phyloP scores from a whole-genome alignment of 2,113 vertebrate species.

The Neotoma lepida region DNA sequence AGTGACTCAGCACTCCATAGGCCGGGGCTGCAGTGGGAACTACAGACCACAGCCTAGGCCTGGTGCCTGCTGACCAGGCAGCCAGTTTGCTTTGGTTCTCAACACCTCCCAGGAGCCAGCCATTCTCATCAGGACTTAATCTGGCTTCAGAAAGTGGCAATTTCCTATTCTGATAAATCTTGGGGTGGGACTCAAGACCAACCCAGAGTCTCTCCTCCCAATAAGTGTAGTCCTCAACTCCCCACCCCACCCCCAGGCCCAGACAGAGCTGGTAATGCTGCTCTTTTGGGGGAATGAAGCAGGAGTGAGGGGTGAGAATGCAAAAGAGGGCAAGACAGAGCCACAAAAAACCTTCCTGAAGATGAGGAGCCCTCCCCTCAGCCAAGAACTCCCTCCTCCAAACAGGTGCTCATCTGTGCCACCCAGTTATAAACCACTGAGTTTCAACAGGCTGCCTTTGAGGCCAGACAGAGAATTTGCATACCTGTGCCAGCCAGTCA shows the following conservation, averaged over 20 bases:
- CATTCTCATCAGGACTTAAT: not conserved
- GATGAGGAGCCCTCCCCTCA: not conserved
- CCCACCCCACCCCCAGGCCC: not conserved
- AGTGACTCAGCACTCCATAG: constrained; percentile 60
- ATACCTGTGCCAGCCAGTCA: not conserved
- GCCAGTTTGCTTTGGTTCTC: constrained; percentile 7
- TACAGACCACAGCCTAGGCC: not conserved
- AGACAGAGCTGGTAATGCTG: not conserved
- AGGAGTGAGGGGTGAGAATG: not conserved
- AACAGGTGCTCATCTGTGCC: not conserved
- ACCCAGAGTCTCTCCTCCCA: not conserved
- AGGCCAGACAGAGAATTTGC: not conserved
- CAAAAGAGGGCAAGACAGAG: not conserved
- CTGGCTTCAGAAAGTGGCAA: not conserved
- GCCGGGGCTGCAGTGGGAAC: not conserved
- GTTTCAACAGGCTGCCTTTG: not conserved
- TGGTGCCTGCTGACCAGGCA: not conserved
- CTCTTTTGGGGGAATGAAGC: not conserved
- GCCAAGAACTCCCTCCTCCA: not conserved
- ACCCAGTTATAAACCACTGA: not conserved
- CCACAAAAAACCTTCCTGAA: not conserved
- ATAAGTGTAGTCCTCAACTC: not conserved
- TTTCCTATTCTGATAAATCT: not conserved
- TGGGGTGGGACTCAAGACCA: not conserved
- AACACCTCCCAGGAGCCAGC: not conserved